phyloP scores from a whole-genome alignment of 92 coral and sea anemone species.

The Zoanthus sociatus region DNA sequence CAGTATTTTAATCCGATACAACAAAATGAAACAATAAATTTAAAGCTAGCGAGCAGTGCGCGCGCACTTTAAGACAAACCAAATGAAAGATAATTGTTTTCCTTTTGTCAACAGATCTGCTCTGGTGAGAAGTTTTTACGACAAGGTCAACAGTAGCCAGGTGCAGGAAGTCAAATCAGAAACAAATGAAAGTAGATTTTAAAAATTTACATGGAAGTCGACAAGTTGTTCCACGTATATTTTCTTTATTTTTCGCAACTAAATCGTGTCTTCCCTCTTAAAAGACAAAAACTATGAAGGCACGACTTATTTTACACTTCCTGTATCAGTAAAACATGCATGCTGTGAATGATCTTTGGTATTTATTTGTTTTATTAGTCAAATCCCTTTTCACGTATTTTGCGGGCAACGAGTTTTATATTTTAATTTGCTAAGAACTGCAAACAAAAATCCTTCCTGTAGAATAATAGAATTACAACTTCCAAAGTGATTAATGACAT shows the following conservation, averaged over 20 bases:
- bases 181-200: slow-evolving; percentile 39
- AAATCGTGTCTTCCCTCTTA: not conserved
- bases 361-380: slow-evolving; percentile 9
- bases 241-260: not conserved
- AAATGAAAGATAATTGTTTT: slow-evolving; percentile 17
- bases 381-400: slow-evolving; percentile 27
- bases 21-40: not conserved
- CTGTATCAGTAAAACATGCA: not conserved
- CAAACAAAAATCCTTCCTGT: not conserved
- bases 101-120: slow-evolving; percentile 38
- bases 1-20: slow-evolving; percentile 4
- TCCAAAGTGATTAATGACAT: not conserved
- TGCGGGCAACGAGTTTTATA: not conserved
- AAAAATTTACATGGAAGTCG: slow-evolving; percentile 7
- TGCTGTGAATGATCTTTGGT: not conserved
- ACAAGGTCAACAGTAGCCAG: slow-evolving; percentile 50
- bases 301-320: not conserved
- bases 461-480: not conserved
- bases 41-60: not conserved
- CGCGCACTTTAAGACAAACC: slow-evolving; percentile 36
- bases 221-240: slow-evolving; percentile 1
- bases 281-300: not conserved
- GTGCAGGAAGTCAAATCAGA: slow-evolving; percentile 41
- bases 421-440: not conserved
- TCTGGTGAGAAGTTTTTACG: slow-evolving; percentile 11